These are phyloP conservation scores for Heterochromis multidens DNA, from an alignment of 2,113 vertebrate genomes.

Conservation along the genomic window DNA sequence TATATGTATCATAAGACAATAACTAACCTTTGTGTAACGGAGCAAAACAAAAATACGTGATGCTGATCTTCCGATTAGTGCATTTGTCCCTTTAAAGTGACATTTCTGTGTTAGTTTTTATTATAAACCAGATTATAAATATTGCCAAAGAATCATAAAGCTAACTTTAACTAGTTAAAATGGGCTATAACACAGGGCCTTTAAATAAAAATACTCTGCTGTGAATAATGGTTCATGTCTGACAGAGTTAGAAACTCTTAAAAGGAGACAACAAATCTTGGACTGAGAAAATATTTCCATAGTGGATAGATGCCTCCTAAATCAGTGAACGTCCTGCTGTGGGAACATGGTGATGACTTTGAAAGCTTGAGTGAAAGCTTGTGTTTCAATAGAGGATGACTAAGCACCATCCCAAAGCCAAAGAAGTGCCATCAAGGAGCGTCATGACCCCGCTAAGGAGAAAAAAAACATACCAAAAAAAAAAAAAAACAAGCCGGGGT, in stretches of 20 bases:
- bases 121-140: background rate
- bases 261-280: background rate
- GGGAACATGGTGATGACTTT: background rate
- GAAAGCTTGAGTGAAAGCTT: background rate
- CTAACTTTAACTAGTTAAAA: too few relatives aligned
- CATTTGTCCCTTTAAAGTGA: background rate
- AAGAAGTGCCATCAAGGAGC: background rate
- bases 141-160: background rate
- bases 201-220: background rate
- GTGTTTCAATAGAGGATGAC: background rate
- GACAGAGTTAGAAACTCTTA: background rate
- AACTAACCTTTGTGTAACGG: background rate
- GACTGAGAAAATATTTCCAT: too few relatives aligned
- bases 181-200: too few relatives aligned
- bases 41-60: background rate
- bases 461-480: too few relatives aligned
- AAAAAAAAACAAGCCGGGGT: background rate
- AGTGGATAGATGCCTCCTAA: background rate
- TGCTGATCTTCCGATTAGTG: background rate
- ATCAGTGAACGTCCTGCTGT: background rate
- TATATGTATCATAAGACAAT: background rate
- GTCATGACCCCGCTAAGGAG: background rate
- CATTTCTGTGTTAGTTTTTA: background rate
- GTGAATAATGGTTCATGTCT: background rate
- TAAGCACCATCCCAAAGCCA: background rate